These are phyloP conservation scores for Pteronura brasiliensis DNA, from an alignment of 2,113 vertebrate genomes.

Conservation along the genomic window DNA sequence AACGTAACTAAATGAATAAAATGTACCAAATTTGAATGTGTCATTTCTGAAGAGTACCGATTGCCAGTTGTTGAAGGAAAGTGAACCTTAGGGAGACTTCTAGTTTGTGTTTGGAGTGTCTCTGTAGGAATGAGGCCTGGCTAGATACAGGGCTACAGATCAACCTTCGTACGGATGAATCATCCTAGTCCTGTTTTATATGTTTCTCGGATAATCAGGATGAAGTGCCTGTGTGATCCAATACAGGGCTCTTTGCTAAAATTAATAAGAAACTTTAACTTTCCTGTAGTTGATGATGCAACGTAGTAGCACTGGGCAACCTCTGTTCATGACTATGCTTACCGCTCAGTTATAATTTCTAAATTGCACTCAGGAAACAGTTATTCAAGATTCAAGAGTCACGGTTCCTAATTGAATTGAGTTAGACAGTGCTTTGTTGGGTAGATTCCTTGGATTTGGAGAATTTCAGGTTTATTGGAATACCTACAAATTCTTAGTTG, in stretches of 20 bases:
- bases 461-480: neutral
- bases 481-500: neutral
- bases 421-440: neutral
- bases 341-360: neutral
- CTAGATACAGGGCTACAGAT: neutral
- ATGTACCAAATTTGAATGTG: neutral
- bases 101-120: neutral
- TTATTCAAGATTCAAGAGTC: neutral
- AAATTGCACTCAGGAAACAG: neutral
- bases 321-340: neutral
- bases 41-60: slow-evolving; percentile 9
- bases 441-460: neutral
- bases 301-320: neutral
- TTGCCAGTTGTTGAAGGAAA: neutral
- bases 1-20: neutral
- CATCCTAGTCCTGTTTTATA: neutral
- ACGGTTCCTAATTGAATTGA: neutral
- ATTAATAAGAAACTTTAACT: neutral
- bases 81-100: neutral
- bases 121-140: neutral
- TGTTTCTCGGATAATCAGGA: neutral
- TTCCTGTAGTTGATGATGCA: neutral
- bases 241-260: neutral
- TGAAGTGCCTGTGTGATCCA: neutral
- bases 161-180: neutral